A percentile compares a stretch with the other conserved stretches of the same genome.
These are phyloP conservation scores for Pycnonotus jocosus DNA, from an alignment of 2,113 vertebrate genomes.

Conservation along the genomic window DNA sequence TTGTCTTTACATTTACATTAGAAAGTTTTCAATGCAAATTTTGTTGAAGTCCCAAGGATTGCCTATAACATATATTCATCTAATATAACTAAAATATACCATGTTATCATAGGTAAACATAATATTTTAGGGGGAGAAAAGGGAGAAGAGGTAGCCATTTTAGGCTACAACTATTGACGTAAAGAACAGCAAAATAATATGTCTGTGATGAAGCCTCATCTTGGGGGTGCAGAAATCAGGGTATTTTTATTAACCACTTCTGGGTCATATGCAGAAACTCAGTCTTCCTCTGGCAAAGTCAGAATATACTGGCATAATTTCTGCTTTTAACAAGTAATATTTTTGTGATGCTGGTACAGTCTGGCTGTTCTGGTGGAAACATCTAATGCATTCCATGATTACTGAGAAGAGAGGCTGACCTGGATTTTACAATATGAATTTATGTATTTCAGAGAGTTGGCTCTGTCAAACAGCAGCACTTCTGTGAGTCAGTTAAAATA, in stretches of 20 bases:
- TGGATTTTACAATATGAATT: background rate
- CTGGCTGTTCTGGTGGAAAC: background rate
- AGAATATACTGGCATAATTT: background rate
- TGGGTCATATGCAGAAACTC: background rate
- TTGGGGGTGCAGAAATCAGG: background rate
- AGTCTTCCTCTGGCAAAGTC: background rate
- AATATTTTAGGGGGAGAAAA: background rate
- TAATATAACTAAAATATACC: background rate
- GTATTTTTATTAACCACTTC: background rate
- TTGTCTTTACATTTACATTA: background rate
- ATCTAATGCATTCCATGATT: background rate
- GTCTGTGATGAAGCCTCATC: background rate
- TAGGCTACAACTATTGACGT: background rate
- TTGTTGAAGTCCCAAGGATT: background rate
- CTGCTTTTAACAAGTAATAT: background rate
- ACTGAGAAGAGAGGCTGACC: background rate
- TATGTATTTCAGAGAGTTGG: background rate
- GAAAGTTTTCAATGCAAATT: background rate
- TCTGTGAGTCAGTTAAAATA: background rate
- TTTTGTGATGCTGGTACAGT: background rate
- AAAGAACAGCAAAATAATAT: background rate
- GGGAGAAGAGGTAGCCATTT: background rate
- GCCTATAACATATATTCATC: background rate
- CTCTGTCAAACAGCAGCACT: background rate
- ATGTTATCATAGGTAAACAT: background rate